Evolutionary conservation across 1,140 invertebrate genomes (phyloP).

Genomic region (Sipha flava): DNA sequence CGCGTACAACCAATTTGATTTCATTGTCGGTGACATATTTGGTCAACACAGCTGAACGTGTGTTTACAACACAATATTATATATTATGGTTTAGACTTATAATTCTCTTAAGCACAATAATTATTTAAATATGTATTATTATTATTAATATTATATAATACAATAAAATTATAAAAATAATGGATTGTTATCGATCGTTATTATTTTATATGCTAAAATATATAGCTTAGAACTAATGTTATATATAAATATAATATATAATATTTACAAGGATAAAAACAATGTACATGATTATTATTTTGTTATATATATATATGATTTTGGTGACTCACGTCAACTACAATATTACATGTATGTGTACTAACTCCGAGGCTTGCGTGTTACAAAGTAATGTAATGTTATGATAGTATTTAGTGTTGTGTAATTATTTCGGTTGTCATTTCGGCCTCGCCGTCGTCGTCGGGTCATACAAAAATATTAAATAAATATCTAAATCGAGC

Average conservation of each 20-base stretch:
- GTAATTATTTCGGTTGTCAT: not conserved
- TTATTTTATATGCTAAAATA: too few species aligned
- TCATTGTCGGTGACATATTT: not conserved
- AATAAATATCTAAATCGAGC: conserved; percentile 13
- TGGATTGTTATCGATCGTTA: not conserved
- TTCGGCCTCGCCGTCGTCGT: too few species aligned
- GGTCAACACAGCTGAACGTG: not conserved
- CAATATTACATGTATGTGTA: too few species aligned
- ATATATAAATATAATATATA: conserved; percentile 12
- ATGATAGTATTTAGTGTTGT: too few species aligned
- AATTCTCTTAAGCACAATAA: conserved; percentile 12
- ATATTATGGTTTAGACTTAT: conserved; percentile 24
- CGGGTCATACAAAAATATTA: not conserved
- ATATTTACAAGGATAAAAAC: conserved; percentile 23
- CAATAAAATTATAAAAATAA: not conserved
- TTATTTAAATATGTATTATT: not conserved
- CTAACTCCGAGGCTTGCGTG: too few species aligned
- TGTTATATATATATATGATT: too few species aligned
- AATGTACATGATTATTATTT: not conserved
- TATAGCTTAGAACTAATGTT: conserved; percentile 10
- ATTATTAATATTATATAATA: not conserved
- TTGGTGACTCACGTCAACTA: too few species aligned
- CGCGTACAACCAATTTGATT: conserved; percentile 3
- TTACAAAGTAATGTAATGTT: too few species aligned
- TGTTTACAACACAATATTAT: not conserved